These are phyloP conservation scores for Napeogenes sylphis DNA, from an alignment of 2,888 invertebrate species.

Conservation along the genomic window DNA sequence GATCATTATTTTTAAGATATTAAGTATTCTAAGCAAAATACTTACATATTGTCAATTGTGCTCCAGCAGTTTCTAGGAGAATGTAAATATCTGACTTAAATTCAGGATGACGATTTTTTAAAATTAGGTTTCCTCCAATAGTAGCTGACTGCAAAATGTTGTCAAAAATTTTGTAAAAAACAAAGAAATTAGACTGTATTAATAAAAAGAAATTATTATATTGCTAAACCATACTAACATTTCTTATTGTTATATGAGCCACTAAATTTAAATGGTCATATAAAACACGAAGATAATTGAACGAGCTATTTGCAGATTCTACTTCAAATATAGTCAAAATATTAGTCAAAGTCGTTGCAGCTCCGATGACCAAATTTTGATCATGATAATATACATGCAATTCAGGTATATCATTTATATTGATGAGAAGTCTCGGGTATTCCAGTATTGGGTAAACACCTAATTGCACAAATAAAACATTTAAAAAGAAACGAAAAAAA, in stretches of 20 bases:
- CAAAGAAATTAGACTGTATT: not conserved
- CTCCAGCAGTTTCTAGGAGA: constrained; percentile 75
- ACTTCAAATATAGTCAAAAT: constrained; percentile 70
- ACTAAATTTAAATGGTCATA: constrained; percentile 82
- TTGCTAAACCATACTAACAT: constrained; percentile 70
- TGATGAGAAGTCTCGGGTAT: constrained; percentile 77
- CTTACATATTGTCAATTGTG: constrained; percentile 72
- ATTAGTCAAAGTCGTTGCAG: constrained; percentile 77
- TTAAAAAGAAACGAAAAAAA: not conserved
- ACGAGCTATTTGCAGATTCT: constrained; percentile 58
- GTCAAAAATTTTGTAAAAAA: not conserved
- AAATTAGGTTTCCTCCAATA: constrained; percentile 82
- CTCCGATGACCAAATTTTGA: constrained; percentile 76
- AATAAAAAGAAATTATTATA: not conserved
- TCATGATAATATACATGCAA: constrained; percentile 65
- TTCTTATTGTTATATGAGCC: constrained; percentile 85
- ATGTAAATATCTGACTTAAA: constrained; percentile 84
- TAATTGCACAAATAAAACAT: constrained; percentile 30
- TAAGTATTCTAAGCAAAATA: constrained; percentile 8
- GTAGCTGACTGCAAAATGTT: constrained; percentile 71
- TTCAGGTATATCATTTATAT: constrained; percentile 78
- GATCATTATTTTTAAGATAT: not conserved
- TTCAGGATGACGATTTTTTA: constrained; percentile 78
- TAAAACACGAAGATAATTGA: constrained; percentile 77
- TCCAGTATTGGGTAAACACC: constrained; percentile 64